Evolutionary conservation across 2,113 vertebrate genomes (phyloP).

Genomic region (Melierax canorus): DNA sequence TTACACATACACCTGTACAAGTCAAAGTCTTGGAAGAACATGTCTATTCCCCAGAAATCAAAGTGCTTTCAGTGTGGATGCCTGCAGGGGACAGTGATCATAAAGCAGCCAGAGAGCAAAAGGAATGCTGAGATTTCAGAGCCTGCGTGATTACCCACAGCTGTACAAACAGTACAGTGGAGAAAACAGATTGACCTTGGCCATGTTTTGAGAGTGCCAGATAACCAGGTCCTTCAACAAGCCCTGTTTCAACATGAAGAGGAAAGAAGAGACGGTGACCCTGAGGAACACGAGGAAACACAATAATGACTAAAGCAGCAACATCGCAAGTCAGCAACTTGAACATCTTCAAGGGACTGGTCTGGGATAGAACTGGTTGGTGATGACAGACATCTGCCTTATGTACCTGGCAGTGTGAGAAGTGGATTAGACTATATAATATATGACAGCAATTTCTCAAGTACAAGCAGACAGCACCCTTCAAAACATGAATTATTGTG

Average conservation of each 20-base stretch:
- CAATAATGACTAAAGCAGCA: neutral
- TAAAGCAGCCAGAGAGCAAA: conserved; percentile 33
- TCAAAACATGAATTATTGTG: neutral
- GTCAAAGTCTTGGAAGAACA: conserved; percentile 10
- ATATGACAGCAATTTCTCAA: neutral
- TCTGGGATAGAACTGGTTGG: neutral
- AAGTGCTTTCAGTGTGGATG: neutral
- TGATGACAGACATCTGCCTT: neutral
- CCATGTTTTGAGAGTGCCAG: conserved; percentile 55
- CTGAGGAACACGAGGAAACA: neutral
- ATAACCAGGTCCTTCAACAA: conserved; percentile 48
- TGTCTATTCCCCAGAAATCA: neutral
- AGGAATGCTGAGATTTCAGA: conserved; percentile 60
- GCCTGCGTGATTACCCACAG: conserved; percentile 48
- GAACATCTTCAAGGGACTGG: neutral
- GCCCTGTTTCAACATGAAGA: conserved; percentile 17
- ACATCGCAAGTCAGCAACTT: neutral
- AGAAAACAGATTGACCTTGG: conserved; percentile 63
- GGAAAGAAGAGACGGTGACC: conserved; percentile 2
- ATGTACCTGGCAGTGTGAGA: neutral
- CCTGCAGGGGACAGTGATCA: conserved; percentile 20
- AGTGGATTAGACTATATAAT: neutral
- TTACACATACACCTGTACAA: conserved; percentile 39
- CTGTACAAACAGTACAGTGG: conserved; percentile 58
- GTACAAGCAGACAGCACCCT: neutral